phyloP scores from a whole-genome alignment of 2,797 vertebrate species.

The Enteromius afrohamiltoni region DNA sequence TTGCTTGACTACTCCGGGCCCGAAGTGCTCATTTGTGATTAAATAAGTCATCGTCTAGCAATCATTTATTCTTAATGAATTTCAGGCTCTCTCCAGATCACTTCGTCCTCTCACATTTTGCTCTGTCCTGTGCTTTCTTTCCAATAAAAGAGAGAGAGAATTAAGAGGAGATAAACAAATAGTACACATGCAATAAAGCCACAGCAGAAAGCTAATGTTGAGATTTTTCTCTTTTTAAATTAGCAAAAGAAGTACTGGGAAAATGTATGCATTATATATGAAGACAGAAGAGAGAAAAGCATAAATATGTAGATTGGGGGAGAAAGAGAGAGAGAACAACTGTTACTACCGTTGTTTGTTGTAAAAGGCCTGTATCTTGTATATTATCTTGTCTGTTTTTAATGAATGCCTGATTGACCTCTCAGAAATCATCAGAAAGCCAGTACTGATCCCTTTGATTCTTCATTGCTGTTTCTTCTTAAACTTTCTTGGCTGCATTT shows the following conservation, averaged over 20 bases:
- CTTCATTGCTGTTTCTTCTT: slow-evolving; percentile 11
- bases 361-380: slow-evolving; percentile 11
- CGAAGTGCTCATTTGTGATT: slow-evolving; percentile 76
- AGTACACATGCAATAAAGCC: background rate
- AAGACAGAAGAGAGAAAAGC: background rate
- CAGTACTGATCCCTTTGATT: slow-evolving; percentile 11
- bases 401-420: slow-evolving; percentile 30
- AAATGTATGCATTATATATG: slow-evolving; percentile 12
- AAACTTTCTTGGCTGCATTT: slow-evolving; percentile 22
- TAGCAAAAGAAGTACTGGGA: background rate
- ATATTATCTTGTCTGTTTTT: slow-evolving; percentile 15
- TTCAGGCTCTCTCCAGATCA: slow-evolving; percentile 74
- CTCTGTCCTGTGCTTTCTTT: slow-evolving; percentile 70
- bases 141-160: slow-evolving; percentile 60
- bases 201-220: background rate
- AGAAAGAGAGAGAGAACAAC: slow-evolving; percentile 54
- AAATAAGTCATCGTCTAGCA: slow-evolving; percentile 80
- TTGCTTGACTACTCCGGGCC: slow-evolving; percentile 75
- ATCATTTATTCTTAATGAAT: slow-evolving; percentile 86
- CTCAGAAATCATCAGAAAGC: slow-evolving; percentile 19
- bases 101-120: slow-evolving; percentile 59
- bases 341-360: slow-evolving; percentile 30
- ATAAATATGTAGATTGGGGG: background rate
- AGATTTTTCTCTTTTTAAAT: slow-evolving; percentile 29
- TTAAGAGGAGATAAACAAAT: background rate